Evolutionary conservation across 2,888 invertebrate genomes (phyloP), one percentile per base, ranked within the genome.

Genomic region (Margaritifera margaritifera): DNA sequence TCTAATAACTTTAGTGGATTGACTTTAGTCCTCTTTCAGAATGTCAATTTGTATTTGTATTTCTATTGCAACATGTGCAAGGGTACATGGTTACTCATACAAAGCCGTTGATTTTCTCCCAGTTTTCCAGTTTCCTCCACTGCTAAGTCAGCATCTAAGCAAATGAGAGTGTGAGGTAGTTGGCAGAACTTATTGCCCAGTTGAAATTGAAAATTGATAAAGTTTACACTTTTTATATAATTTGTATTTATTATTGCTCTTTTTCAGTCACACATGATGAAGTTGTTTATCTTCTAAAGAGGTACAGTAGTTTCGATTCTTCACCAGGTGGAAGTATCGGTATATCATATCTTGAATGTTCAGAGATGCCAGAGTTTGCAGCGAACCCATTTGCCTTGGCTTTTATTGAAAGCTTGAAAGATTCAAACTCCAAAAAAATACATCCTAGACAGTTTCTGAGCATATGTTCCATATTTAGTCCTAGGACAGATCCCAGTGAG

Each of bases 361-460:
- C 78, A 24, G 61, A 72, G 6, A 80, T 85, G 77, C 80, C 82
- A 18, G 84, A 85, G 63, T 84, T 85, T 64, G 74, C 75, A 5
- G 83, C 80, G 8, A 81, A 80, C 64, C 79, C 73, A 51, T 80
- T 84, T 25, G 78, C 78, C 19, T 75, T 80, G 1, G 73, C 77
- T 52, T 69, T 84, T n/a, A 77, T 85, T 11, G 70, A 74, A 18
- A 74, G 74, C 53, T 74, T 78, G 57, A 25, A 68, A 25, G 79
- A 85, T 59, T 59, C 69, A 15, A 64, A 74, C 4, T 74, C 80
- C 4, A 71, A 70, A 19, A 68, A 72, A 50, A 74, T 85, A 27
- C 80, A 80, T 64, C 82, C 80, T 11, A 75, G 78, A 59, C 70
- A 79, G 56, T 84, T 85, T 58, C 62, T 84, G 24, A 69, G 75